Evolutionary conservation across 1,140 invertebrate species (phyloP).

Genomic region (Orchesella cincta): DNA sequence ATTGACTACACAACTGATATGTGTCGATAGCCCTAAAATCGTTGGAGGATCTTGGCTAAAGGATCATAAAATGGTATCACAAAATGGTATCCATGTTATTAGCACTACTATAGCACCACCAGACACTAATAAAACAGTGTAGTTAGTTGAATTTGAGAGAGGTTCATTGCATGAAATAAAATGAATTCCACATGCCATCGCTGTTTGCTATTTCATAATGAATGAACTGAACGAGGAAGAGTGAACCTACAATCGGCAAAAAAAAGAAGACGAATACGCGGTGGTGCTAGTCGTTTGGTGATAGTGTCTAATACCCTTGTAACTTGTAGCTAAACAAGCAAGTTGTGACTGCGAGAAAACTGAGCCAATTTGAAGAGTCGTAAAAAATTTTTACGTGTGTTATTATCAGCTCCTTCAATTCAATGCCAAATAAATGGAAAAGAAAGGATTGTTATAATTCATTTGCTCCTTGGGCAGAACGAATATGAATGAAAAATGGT

Average conservation of each 20-base stretch:
- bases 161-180: not conserved
- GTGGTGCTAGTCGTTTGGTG: too few species aligned
- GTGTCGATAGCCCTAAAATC: constrained; percentile 5
- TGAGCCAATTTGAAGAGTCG: constrained; percentile 25
- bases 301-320: too few species aligned
- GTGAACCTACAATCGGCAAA: too few species aligned
- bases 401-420: constrained; percentile 19
- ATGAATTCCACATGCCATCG: too few species aligned
- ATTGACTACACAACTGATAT: constrained; percentile 8
- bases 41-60: not conserved
- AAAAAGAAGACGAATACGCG: too few species aligned
- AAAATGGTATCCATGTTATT: constrained; percentile 19
- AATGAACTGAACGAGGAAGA: too few species aligned
- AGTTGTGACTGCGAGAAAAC: not conserved
- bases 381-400: constrained; percentile 19
- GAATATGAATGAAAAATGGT: not conserved
- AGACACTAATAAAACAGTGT: constrained; percentile 6
- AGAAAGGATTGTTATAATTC: too few species aligned
- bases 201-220: too few species aligned
- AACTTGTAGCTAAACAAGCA: too few species aligned
- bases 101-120: constrained; percentile 4
- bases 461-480: too few species aligned
- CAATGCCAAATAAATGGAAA: constrained; percentile 16
- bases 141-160: not conserved
- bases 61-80: constrained; percentile 16